Percentiles rank a stretch among this genome's conserved stretches.
Evolutionary conservation across 1,140 invertebrate species (phyloP).

Genomic region (Hyphantria cunea): DNA sequence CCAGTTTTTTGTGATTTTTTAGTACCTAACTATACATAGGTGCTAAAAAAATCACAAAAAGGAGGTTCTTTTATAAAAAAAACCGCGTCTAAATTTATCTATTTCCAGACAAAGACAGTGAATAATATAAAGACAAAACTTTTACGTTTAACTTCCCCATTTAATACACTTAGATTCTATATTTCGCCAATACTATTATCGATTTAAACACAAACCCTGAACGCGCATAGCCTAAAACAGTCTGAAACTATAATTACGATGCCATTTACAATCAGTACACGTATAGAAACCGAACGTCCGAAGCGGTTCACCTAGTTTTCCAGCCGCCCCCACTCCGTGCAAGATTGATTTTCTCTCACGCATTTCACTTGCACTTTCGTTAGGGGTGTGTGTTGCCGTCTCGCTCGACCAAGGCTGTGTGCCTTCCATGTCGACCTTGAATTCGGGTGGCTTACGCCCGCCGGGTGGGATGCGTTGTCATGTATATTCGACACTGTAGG

Average conservation of each 20-base stretch:
- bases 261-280: slow-evolving; percentile 29
- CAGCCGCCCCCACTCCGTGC: slow-evolving; percentile 60
- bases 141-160: background rate
- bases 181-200: slow-evolving; percentile 5
- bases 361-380: slow-evolving; percentile 76
- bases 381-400: slow-evolving; percentile 54
- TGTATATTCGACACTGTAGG: slow-evolving; percentile 28
- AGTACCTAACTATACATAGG: too few relatives aligned
- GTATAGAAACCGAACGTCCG: slow-evolving; percentile 41
- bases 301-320: slow-evolving; percentile 76
- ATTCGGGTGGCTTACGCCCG: slow-evolving; percentile 47
- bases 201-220: slow-evolving; percentile 15
- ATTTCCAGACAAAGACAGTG: background rate
- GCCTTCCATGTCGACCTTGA: slow-evolving; percentile 67
- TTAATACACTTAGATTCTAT: background rate
- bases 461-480: slow-evolving; percentile 49
- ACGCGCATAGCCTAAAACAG: slow-evolving; percentile 4
- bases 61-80: too few relatives aligned
- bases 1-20: background rate
- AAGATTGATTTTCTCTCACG: slow-evolving; percentile 78
- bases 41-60: too few relatives aligned
- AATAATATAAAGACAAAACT: too few relatives aligned
- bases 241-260: slow-evolving; percentile 33
- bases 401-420: slow-evolving; percentile 42
- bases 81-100: background rate